phyloP scores from a whole-genome alignment of 2,113 vertebrate species.

The Choloepus hoffmanni region DNA sequence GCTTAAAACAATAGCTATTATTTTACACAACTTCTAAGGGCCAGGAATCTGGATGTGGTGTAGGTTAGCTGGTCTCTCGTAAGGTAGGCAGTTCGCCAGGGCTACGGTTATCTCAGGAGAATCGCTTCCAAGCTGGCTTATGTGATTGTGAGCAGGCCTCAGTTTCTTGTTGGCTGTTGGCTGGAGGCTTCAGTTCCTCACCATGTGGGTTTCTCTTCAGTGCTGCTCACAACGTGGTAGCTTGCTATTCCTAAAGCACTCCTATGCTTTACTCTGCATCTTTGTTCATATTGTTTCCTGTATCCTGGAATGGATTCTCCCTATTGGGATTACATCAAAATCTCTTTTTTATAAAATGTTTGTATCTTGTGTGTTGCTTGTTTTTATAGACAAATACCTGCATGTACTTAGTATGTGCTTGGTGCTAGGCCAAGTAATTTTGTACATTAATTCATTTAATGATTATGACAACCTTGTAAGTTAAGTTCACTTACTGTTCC shows the following conservation, averaged over 20 bases:
- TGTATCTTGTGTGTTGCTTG: neutral
- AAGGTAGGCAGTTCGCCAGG: neutral
- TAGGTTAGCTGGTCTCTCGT: neutral
- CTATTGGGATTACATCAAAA: neutral
- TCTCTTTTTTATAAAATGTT: constrained; percentile 37
- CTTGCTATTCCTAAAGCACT: neutral
- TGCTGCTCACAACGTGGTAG: neutral
- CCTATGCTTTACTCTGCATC: neutral
- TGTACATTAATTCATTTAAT: neutral
- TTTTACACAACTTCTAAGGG: neutral
- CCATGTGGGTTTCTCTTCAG: neutral
- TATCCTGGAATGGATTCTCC: neutral
- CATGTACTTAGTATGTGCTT: neutral
- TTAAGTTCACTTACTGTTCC: neutral
- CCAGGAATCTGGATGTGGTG: neutral
- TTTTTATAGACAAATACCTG: neutral
- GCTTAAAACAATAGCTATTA: neutral
- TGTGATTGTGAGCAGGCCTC: neutral
- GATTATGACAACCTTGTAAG: neutral
- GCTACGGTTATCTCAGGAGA: neutral
- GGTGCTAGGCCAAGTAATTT: neutral
- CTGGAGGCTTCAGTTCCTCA: neutral
- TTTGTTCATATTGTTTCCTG: neutral
- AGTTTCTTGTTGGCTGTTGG: neutral
- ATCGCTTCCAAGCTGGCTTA: neutral